Conservation (phyloP, 2,113 vertebrate species). For the Hypanus sabinus region DNA sequence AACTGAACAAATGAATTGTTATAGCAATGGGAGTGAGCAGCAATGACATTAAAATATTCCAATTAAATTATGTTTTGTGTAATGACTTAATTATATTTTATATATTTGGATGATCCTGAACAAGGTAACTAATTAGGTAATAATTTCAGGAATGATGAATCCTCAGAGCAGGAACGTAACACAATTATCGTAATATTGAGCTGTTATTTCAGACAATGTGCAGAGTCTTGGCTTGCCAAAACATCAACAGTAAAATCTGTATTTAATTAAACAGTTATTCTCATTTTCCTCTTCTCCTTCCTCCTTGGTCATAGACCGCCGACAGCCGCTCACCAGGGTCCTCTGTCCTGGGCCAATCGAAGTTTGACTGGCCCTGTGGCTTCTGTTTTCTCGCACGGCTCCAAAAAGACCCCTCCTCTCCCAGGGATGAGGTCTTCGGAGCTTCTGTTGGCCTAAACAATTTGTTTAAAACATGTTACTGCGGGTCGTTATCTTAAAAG, state of each 20-base stretch:
- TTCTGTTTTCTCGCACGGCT: no score
- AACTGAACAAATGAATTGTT: not conserved
- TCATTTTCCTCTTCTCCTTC: not conserved
- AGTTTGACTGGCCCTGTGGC: no score
- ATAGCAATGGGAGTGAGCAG: not conserved
- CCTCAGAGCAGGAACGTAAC: not conserved
- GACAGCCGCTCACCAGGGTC: no score
- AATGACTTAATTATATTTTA: constrained; percentile 20
- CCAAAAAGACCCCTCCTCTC: not conserved
- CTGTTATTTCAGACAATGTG: not conserved
- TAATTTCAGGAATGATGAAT: not conserved
- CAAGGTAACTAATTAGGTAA: constrained; percentile 6
- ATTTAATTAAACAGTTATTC: not conserved
- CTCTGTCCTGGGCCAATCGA: no score
- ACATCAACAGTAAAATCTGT: not conserved
- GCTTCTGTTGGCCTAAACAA: not conserved
- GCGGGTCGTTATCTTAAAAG: not conserved
- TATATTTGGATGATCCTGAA: not conserved
- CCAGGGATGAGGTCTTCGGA: not conserved
- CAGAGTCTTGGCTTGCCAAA: not conserved
- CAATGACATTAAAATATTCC: not conserved
- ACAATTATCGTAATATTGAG: not conserved
- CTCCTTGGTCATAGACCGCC: not conserved
- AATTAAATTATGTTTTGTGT: constrained; percentile 6
- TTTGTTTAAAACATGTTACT: not conserved